These are phyloP conservation scores for Microplitis demolitor DNA, from an alignment of 1,140 invertebrate genomes.

Conservation along the genomic window DNA sequence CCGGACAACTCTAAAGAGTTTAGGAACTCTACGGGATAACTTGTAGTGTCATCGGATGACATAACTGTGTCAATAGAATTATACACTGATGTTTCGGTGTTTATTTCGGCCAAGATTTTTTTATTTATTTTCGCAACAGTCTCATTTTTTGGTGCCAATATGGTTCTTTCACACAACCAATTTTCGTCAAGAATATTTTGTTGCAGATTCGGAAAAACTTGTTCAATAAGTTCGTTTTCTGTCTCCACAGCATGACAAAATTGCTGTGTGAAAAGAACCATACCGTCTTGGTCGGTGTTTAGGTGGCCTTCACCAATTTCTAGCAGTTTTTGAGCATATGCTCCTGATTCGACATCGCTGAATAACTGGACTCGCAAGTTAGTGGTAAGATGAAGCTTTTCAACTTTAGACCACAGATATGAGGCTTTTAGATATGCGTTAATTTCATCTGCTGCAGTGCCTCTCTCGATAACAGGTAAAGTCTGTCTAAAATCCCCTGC, in stretches of 20 bases:
- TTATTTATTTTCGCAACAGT: background rate
- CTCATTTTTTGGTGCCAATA: background rate
- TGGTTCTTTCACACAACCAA: background rate
- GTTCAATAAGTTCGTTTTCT: background rate
- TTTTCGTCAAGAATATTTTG: background rate
- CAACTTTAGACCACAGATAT: background rate
- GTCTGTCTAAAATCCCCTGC: conserved; percentile 59
- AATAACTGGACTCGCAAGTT: background rate
- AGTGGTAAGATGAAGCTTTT: background rate
- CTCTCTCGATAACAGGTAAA: conserved; percentile 54
- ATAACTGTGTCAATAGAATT: background rate
- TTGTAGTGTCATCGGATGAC: background rate
- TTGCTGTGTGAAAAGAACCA: background rate
- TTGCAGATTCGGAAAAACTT: background rate
- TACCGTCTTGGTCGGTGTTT: background rate
- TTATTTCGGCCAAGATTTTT: background rate
- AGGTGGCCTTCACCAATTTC: background rate
- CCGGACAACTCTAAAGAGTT: background rate
- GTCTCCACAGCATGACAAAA: too few species aligned
- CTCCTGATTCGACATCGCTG: background rate
- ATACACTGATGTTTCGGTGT: background rate
- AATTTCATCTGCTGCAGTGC: conserved; percentile 34
- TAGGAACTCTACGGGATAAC: background rate
- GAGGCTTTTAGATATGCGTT: background rate
- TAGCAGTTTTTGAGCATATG: background rate